Conservation (phyloP, 2,888 invertebrate genomes). For the Epiblema foenella region DNA sequence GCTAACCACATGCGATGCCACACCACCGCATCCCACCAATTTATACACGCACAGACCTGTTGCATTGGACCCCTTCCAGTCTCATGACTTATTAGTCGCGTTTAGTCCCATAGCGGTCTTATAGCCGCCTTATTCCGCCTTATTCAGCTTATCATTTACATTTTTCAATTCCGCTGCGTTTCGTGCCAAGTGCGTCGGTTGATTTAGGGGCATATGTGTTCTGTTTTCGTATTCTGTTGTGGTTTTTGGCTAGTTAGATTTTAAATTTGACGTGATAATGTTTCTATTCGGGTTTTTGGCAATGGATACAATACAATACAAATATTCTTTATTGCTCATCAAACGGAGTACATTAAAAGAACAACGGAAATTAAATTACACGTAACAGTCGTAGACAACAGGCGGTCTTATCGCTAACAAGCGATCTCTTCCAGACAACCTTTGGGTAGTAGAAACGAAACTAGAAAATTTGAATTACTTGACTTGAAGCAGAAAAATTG, state of each 20-base stretch:
- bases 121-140: conserved; percentile 50
- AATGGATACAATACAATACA: too few species aligned
- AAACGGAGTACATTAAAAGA: too few species aligned
- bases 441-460: too few species aligned
- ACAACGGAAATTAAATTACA: too few species aligned
- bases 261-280: neutral
- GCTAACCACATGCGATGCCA: conserved; percentile 55
- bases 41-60: conserved; percentile 69
- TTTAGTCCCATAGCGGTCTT: conserved; percentile 76
- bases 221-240: conserved; percentile 13
- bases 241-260: conserved; percentile 8
- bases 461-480: too few species aligned
- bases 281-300: neutral
- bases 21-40: conserved; percentile 63
- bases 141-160: conserved; percentile 75
- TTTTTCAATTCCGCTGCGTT: conserved; percentile 76
- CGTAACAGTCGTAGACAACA: too few species aligned
- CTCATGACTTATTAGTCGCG: conserved; percentile 64
- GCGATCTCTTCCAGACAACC: too few species aligned
- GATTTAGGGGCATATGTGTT: conserved; percentile 43
- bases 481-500: too few species aligned
- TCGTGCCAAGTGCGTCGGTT: conserved; percentile 71
- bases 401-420: too few species aligned
- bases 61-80: conserved; percentile 78
- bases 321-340: too few species aligned